A percentile compares a stretch with the other conserved stretches of the same genome.
These are phyloP conservation scores for Trematomus bernacchii DNA, from an alignment of 2,797 vertebrate species.

Conservation along the genomic window DNA sequence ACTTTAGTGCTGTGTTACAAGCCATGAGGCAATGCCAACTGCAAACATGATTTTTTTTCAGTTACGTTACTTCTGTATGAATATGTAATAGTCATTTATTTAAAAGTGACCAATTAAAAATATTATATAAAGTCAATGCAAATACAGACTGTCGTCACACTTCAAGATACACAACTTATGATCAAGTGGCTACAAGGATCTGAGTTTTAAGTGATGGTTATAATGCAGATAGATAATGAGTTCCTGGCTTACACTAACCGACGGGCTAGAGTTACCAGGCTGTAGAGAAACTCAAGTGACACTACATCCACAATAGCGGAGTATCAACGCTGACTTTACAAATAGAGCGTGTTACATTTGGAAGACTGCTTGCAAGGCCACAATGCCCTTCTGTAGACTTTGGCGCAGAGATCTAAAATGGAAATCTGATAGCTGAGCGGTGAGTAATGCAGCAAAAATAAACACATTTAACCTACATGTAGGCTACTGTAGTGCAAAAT, in stretches of 20 bases:
- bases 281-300: slow-evolving; percentile 36
- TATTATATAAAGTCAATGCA: background rate
- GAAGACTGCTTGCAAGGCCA: slow-evolving; percentile 55
- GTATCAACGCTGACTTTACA: slow-evolving; percentile 44
- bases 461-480: slow-evolving; percentile 31
- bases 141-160: background rate
- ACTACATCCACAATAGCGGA: slow-evolving; percentile 44
- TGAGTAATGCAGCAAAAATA: slow-evolving; percentile 56
- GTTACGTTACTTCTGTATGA: background rate
- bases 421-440: slow-evolving; percentile 45
- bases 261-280: slow-evolving; percentile 36
- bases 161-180: background rate
- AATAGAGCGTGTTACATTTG: slow-evolving; percentile 53
- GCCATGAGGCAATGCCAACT: background rate
- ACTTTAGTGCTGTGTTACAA: slow-evolving; percentile 22
- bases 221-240: slow-evolving; percentile 28
- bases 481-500: background rate
- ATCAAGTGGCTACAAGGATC: slow-evolving; percentile 1
- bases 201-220: slow-evolving; percentile 6
- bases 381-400: slow-evolving; percentile 63
- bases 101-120: background rate
- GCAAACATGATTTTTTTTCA: background rate
- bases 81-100: background rate
- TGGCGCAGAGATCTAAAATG: slow-evolving; percentile 51
- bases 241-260: background rate